These are phyloP conservation scores for Anguilla japonica DNA, from an alignment of 2,113 vertebrate species.

Conservation along the genomic window DNA sequence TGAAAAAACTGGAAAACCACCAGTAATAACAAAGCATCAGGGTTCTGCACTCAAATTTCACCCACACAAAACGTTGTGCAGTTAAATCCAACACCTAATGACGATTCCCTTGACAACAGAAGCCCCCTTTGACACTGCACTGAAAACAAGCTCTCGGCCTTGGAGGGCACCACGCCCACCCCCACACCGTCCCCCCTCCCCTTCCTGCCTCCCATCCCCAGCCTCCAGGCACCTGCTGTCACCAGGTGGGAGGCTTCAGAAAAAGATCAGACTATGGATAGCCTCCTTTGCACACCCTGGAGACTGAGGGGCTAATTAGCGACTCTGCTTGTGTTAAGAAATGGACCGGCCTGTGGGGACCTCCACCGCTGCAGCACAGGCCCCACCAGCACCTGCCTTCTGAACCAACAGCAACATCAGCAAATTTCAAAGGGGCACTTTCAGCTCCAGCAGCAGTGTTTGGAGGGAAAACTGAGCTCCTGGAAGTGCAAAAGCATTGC, in stretches of 20 bases:
- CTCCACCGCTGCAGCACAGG: neutral
- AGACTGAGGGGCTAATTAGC: slow-evolving; percentile 26
- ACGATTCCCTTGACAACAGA: neutral
- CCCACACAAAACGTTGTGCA: neutral
- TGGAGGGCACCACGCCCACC: neutral
- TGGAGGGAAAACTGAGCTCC: neutral
- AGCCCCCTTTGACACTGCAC: neutral
- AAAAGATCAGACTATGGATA: slow-evolving; percentile 31
- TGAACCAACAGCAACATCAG: neutral
- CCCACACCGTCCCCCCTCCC: too few relatives aligned
- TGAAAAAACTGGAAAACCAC: neutral
- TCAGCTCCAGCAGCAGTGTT: slow-evolving; percentile 10
- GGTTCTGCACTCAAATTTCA: slow-evolving; percentile 1
- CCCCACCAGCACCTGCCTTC: slow-evolving; percentile 2
- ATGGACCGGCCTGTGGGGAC: slow-evolving; percentile 16
- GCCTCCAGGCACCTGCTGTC: slow-evolving; percentile 11
- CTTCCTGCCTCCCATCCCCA: neutral
- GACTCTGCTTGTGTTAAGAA: slow-evolving; percentile 27
- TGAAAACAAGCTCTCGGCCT: slow-evolving; percentile 18
- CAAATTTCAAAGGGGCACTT: neutral
- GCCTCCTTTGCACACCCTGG: slow-evolving; percentile 8
- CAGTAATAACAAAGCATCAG: neutral
- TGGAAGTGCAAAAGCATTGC: neutral
- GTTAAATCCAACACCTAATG: neutral
- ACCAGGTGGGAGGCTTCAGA: slow-evolving; percentile 14